These are phyloP conservation scores for Trididemnum nubilum DNA, from an alignment of 23 tunicate genomes.

Conservation along the genomic window DNA sequence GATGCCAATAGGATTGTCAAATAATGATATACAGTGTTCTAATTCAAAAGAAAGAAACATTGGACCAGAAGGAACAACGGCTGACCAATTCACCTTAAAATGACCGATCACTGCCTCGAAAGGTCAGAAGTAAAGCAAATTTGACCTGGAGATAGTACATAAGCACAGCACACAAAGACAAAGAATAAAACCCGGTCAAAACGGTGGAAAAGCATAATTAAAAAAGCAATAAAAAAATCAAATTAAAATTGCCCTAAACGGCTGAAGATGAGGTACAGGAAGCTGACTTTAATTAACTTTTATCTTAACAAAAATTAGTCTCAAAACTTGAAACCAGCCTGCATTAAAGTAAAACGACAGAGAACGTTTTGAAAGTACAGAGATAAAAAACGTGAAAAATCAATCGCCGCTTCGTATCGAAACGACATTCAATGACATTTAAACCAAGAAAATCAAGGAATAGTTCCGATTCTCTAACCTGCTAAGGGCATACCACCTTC, in stretches of 20 bases:
- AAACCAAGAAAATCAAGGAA: too few relatives aligned
- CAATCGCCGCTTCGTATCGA: too few relatives aligned
- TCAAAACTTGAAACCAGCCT: background rate
- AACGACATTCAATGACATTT: too few relatives aligned
- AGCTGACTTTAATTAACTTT: conserved; percentile 7
- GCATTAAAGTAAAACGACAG: background rate
- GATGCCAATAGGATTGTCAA: too few relatives aligned
- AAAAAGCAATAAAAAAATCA: conserved; percentile 5
- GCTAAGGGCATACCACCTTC: too few relatives aligned
- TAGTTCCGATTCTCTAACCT: too few relatives aligned
- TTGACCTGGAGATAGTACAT: background rate
- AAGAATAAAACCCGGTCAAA: background rate
- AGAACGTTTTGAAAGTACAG: background rate
- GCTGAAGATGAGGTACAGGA: background rate
- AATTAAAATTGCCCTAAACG: conserved; percentile 5
- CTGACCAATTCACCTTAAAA: background rate
- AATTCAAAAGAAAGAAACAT: background rate
- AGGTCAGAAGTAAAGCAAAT: background rate
- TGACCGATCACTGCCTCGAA: background rate
- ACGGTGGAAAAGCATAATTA: background rate
- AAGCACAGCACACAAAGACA: background rate
- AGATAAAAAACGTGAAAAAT: conserved; percentile 10
- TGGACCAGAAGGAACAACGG: background rate
- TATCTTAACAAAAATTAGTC: conserved; percentile 8
- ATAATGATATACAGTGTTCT: too few relatives aligned